Conservation (phyloP, 2,113 vertebrate genomes). For the Boulengeromyrus knoepffleri region DNA sequence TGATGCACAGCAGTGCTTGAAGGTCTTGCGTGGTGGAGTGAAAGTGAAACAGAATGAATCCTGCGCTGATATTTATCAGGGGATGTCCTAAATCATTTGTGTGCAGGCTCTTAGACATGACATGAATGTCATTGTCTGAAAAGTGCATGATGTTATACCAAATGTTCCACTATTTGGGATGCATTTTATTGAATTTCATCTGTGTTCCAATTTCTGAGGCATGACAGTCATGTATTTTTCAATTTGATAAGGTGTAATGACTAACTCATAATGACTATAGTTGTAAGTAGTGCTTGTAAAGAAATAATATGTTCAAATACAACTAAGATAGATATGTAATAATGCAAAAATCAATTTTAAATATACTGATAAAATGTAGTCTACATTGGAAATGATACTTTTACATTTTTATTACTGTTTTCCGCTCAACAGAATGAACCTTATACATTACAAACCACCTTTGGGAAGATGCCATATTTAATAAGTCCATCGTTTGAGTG, state of each 20-base stretch:
- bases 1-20: conserved; percentile 56
- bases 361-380: neutral
- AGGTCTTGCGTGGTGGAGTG: conserved; percentile 53
- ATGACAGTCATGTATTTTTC: neutral
- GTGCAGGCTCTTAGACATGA: neutral
- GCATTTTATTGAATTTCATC: neutral
- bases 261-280: neutral
- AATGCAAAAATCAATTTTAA: neutral
- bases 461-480: neutral
- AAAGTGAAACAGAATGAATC: conserved; percentile 50
- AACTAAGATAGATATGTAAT: neutral
- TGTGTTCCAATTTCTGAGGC: neutral
- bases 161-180: neutral
- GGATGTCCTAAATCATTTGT: conserved; percentile 43
- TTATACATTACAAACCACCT: neutral
- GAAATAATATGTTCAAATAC: neutral
- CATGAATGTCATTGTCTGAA: neutral
- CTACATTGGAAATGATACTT: neutral
- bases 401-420: neutral
- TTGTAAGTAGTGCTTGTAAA: neutral
- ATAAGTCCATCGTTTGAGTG: neutral
- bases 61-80: conserved; percentile 56
- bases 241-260: neutral
- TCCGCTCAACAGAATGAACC: neutral
- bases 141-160: neutral